Evolutionary conservation across 2,797 vertebrate species (phyloP), one percentile per base, ranked within the genome.

Genomic region (Nannoperca australis): DNA sequence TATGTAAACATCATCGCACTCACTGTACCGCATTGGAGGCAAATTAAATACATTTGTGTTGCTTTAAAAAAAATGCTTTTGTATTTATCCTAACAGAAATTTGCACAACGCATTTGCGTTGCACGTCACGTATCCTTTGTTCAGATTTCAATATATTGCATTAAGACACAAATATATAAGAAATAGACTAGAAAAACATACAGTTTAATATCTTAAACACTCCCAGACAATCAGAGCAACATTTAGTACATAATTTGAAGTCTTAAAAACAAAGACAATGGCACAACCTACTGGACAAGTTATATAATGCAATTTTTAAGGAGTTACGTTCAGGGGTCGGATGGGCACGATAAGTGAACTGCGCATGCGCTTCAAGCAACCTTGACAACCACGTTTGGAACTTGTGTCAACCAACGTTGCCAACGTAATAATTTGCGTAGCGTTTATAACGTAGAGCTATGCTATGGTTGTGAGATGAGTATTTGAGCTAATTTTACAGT

Each of bases 231-330:
- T n/a, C 24, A 18, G 61, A 32, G 9, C 7, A 34, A 45, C 58
- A 17, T 15, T 15, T 27, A 20, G 22, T 8, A 1, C 1, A 5
- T 6, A 1, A 22, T 32, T 38, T 55, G 1, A 55, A 30, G 3
- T 67, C 45, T 55, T 7, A 42, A 50, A 2, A 70, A 65, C 72
- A 53, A 77, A 51, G 65, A 58, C 81, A 92, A 91, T 80, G 27
- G 75, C 61, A 40, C 85, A 36, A 3, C 70, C 89, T 92, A 66
- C 60, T 88, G 92, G 87, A 7, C 40, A 79, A 18, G 9, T 6
- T 51, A 7, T 18, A 54, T 81, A 88, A 27, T 84, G 10, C 69
- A 81, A 10, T 17, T 8, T 78, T 36, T 17, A 10, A 24, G 7
- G 22, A 0, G 10, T 7, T 9, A 20, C 15, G 12, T 27, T 13